Evolutionary conservation across 2,888 invertebrate species (phyloP), one percentile per base, ranked within the genome.

Genomic region (Cheilosia soror): DNA sequence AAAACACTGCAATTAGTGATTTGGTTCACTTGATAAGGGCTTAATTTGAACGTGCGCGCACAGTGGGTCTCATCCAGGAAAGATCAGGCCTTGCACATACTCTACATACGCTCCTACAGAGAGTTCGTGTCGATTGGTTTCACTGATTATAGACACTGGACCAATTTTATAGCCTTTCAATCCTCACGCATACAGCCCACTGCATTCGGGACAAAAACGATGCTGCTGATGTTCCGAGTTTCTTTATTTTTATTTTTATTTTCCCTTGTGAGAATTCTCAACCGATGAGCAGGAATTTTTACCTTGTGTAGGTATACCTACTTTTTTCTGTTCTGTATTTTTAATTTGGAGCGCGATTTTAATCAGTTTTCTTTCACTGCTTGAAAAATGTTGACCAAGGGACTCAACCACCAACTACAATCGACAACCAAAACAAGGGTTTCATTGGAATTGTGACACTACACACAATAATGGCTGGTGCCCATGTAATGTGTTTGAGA

Each of bases 11-110:
- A 90, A 90, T 90, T 90, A 90, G 90, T 89, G 90, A 90, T 90
- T 90, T 90, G 90, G 90, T 90, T 90, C 90, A 90, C 90, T 90
- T 90, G 90, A 90, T 90, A 90, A 88, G 89, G 88, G 88, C 89
- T 90, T 90, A 86, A 86, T 86, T 86, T 86, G 86, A 81, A 65
- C 86, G 80, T 85, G 85, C 72, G 85, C 85, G 49, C 68, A 75
- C 80, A 72, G 80, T 76, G 80, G 80, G 76, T 76, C 80, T 40
- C 76, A 80, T 68, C 71, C 68, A 33, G 60, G 62, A 51, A 63
- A 80, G 69, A 76, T 76, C 85, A 47, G 44, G 42, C 62, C 66
- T 37, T 29, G 29, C 27, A 57, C 72, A 72, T 66, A 69, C 58
- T 27, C 62, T 44, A 79, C 42, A 75, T 80, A 80, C 71, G 75